These are phyloP conservation scores for Zaprionus capensis DNA, from an alignment of 1,140 invertebrate species.

Conservation along the genomic window DNA sequence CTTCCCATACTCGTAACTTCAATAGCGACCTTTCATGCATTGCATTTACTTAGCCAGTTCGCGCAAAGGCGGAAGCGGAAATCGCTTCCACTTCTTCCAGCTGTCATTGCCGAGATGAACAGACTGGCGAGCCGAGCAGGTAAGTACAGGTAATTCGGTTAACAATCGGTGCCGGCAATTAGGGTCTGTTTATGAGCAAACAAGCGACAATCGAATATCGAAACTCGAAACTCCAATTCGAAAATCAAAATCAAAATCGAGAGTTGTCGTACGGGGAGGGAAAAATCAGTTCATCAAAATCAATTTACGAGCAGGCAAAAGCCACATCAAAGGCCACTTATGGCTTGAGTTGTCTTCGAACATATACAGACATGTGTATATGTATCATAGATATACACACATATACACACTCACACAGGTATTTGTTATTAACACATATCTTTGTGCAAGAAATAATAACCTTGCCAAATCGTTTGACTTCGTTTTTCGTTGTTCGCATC, in stretches of 20 bases:
- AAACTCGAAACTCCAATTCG: constrained; percentile 4
- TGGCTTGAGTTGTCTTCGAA: constrained; percentile 4
- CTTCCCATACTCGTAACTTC: background rate
- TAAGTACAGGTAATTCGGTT: constrained; percentile 8
- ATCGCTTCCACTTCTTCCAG: constrained; percentile 37
- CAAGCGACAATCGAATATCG: background rate
- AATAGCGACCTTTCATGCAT: background rate
- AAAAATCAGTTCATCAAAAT: constrained; percentile 42
- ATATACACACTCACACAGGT: background rate
- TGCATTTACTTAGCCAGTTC: background rate
- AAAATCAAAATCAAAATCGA: constrained; percentile 1
- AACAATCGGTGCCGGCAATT: constrained; percentile 24
- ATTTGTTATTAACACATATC: constrained; percentile 67
- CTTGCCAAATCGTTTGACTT: constrained; percentile 76
- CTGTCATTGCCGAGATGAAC: constrained; percentile 55
- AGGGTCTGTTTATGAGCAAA: constrained; percentile 5
- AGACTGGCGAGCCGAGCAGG: background rate
- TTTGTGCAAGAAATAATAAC: constrained; percentile 80
- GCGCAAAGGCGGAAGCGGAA: constrained; percentile 64
- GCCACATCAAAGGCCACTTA: constrained; percentile 6
- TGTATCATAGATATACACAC: background rate
- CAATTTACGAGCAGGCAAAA: constrained; percentile 32
- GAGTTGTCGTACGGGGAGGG: constrained; percentile 2
- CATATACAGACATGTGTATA: background rate
- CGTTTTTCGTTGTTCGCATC: constrained; percentile 57